Evolutionary conservation across 2,797 vertebrate genomes (phyloP).

Genomic region (Danio kyathit): DNA sequence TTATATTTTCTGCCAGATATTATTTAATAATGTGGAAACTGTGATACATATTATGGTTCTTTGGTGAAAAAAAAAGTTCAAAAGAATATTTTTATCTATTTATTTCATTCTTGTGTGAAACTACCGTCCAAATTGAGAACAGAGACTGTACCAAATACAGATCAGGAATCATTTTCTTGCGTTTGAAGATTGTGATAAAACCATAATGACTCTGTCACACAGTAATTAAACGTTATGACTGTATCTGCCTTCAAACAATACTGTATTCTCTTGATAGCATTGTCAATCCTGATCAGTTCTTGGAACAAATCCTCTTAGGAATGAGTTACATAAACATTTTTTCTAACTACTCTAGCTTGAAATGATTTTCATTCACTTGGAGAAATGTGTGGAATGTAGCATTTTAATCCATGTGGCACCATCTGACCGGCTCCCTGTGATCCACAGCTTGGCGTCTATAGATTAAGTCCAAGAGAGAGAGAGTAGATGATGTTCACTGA

Average conservation of each 20-base stretch:
- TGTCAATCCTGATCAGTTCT: not conserved
- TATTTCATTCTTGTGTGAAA: not conserved
- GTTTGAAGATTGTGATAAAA: not conserved
- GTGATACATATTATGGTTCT: not conserved
- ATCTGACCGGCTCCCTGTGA: conserved; percentile 32
- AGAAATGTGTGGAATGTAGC: conserved; percentile 54
- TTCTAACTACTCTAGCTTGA: conserved; percentile 29
- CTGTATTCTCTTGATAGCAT: not conserved
- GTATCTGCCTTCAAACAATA: not conserved
- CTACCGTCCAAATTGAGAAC: not conserved
- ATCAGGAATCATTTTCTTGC: conserved; percentile 4
- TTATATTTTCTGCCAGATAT: not conserved
- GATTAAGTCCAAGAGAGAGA: not conserved
- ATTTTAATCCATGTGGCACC: conserved; percentile 41
- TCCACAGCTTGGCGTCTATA: conserved; percentile 1
- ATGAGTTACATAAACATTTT: not conserved
- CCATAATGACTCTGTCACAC: not conserved
- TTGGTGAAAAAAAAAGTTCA: not conserved
- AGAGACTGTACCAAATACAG: not conserved
- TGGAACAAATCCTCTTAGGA: not conserved
- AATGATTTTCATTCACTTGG: conserved; percentile 9
- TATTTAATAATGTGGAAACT: not conserved
- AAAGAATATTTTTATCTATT: not conserved
- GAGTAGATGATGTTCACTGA: conserved; percentile 1
- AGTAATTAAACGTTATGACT: not conserved